Conservation (phyloP, 2,797 vertebrate genomes). For the Choloepus didactylus region DNA sequence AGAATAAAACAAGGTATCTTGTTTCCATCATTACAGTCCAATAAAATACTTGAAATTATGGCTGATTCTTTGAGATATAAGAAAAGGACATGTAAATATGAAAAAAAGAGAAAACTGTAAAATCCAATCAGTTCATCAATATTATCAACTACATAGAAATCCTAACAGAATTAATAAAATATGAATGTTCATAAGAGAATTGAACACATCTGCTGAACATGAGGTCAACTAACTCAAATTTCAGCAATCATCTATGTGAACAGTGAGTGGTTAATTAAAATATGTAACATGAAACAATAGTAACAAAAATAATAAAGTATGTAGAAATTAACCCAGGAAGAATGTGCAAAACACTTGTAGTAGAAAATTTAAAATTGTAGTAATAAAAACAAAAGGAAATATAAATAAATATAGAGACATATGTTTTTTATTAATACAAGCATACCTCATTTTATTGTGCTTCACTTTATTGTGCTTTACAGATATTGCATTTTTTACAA, state of each 20-base stretch:
- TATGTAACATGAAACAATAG: background rate
- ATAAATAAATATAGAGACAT: background rate
- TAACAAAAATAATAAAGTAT: background rate
- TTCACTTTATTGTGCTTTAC: too few relatives aligned
- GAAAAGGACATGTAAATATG: constrained; percentile 36
- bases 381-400: background rate
- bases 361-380: background rate
- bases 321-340: constrained; percentile 14
- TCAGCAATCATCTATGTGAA: background rate
- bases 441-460: too few relatives aligned
- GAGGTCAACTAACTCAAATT: background rate
- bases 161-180: background rate
- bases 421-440: too few relatives aligned
- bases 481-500: too few relatives aligned
- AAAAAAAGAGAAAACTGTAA: background rate
- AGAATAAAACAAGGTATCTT: background rate
- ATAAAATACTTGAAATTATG: background rate
- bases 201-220: background rate
- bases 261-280: background rate
- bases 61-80: background rate
- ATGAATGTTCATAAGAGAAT: background rate
- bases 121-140: background rate
- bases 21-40: constrained; percentile 21
- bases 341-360: background rate
- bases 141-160: background rate